Evolutionary conservation across 2,797 vertebrate species (phyloP), one percentile per base, ranked within the genome.

Genomic region (Hyperoplus immaculatus): DNA sequence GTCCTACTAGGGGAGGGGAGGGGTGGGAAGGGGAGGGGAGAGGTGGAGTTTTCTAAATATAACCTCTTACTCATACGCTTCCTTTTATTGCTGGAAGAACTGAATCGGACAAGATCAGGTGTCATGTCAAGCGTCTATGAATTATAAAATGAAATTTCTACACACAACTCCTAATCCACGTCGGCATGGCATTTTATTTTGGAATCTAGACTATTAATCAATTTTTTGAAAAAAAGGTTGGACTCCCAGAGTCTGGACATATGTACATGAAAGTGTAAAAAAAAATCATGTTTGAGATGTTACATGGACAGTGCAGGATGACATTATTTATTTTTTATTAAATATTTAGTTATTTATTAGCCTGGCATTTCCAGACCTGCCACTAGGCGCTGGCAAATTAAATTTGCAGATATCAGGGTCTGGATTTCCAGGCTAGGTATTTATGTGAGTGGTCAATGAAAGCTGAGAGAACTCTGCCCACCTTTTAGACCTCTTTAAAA

Each of bases 1-100:
- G 15, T 29, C 29, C 29, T 29, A 29, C 29, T 29, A 29, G 29
- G 29, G 1, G 56, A 29, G 45, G 13, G 41, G 13, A 57, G 38
- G 38, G 58, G 21, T 50, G 53, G 16, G 15, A 18, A 41, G 45
- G 21, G 14, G 15, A 18, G 56, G 56, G 38, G 58, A 51, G 6
- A 42, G 45, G 54, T 14, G 46, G 38, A 51, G n/a, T 9, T 45
- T 36, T 63, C 60, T 73, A 51, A 66, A 50, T 43, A 51, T 38
- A 51, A 13, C 54, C 39, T 65, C 45, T 42, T 42, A 60, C 46
- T 60, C 6, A 50, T 13, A 14, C 14, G 8, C 8, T 36, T 42
- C n/a, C 14, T 58, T 36, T 21, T 29, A 46, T 2, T 43, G 18
- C 36, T 57, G 15, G 54, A 50, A 14, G 36, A 56, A 13, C 6